Base-by-base conservation (phyloP, 2,113 vertebrate genomes). In the Sigmodon hispidus region DNA sequence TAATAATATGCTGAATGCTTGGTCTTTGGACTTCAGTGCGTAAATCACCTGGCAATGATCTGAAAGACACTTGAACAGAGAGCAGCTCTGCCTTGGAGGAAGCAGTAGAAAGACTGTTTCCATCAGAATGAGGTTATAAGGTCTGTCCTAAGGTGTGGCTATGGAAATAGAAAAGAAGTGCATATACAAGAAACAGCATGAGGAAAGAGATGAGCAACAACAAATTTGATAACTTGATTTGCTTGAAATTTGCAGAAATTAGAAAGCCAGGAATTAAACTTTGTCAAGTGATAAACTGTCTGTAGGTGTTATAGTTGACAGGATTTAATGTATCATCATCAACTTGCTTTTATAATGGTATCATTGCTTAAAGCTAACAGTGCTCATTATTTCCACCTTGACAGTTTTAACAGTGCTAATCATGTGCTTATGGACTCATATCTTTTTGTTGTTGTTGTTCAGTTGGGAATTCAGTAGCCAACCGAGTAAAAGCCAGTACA, bases 381-480 rank as follows among this genome's bases (percentile, higher is more conserved):
- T 24, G 26, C 63, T 76, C 75, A 76, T 75, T 89, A 72, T 63
- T 86, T 87, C 55, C 29, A 55, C 69, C 94, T 88, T 84, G 29
- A 84, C 50, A 77, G 22, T 87, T 95, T 92, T 83, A 36, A 69
- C 21, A 86, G 70, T 86, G 61, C 50, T 50, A 16, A 63, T 87
- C 79, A 43, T 94, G 50, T 77, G 40, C 57, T 34, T 67, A 77
- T 52, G 48, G 19, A 26, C 34, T 87, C 9, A 59, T 89, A 7
- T 2, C 16, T 59, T 94, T 94, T 94, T 90, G 55, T 52, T 86
- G 29, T 67, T 85, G 93, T 85, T 87, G 70, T 85, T 92, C 81
- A 85, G 5, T 24, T 70, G 50, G 87, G 57, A 89, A 91, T 26
- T 72, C n/a, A 94, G 52, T 48, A 91, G 34, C 40, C 81, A 52